Evolutionary conservation across 2,888 invertebrate species (phyloP).

Genomic region (Oscheius onirici): DNA sequence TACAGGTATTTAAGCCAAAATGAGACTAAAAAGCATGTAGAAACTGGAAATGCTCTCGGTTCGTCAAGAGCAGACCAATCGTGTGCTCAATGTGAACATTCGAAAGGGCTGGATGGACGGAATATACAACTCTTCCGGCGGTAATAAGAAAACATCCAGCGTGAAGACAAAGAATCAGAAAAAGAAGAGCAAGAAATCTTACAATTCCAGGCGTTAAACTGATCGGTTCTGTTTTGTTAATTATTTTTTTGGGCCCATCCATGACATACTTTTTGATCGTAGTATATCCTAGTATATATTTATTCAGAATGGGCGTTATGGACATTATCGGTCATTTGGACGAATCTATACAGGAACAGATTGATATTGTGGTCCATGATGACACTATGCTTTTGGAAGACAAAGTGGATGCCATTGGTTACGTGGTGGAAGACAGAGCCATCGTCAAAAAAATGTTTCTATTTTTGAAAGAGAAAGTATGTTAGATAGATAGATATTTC

Average conservation of each 20-base stretch:
- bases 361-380: not conserved
- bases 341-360: not conserved
- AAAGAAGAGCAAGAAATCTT: not conserved
- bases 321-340: not conserved
- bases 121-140: not conserved
- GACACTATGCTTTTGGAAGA: not conserved
- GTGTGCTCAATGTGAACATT: constrained; percentile 1
- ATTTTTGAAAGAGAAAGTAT: not conserved
- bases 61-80: constrained; percentile 12
- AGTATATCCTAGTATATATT: too few relatives aligned
- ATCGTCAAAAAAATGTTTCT: not conserved
- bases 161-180: not conserved
- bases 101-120: not conserved
- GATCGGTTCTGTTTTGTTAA: not conserved
- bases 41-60: constrained; percentile 19
- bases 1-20: not conserved
- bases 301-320: not conserved
- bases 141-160: not conserved
- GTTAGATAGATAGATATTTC: too few relatives aligned
- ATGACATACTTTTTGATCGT: not conserved
- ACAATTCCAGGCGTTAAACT: not conserved
- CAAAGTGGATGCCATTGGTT: not conserved
- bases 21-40: not conserved
- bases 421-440: not conserved
- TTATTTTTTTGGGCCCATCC: too few relatives aligned